These are phyloP conservation scores for Heliconius himera DNA, from an alignment of 1,140 invertebrate genomes.

Conservation along the genomic window DNA sequence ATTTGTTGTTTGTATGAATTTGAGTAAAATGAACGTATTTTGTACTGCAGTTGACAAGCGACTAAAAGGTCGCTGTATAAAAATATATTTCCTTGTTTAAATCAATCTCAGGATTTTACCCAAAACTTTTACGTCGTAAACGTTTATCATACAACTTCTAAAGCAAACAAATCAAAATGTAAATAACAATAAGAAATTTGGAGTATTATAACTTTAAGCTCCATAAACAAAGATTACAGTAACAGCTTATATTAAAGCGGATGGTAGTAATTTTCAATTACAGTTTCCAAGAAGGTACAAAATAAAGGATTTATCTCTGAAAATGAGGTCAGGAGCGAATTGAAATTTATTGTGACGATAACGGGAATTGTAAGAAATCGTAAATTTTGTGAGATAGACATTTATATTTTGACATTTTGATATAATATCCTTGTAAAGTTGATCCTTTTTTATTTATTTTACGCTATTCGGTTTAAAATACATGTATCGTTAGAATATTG, in stretches of 20 bases:
- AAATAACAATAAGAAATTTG: conserved; percentile 1
- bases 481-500: too few species aligned
- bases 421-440: neutral
- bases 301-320: conserved; percentile 47
- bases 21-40: too few species aligned
- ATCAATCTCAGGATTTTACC: too few species aligned
- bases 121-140: neutral
- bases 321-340: conserved; percentile 43
- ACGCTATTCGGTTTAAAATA: neutral
- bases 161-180: neutral
- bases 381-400: conserved; percentile 34
- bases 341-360: conserved; percentile 49
- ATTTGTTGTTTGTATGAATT: too few species aligned
- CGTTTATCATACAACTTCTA: neutral
- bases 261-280: conserved; percentile 43
- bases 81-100: too few species aligned
- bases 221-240: conserved; percentile 5
- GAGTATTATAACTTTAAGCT: neutral
- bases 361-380: conserved; percentile 33
- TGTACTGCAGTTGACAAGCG: too few species aligned
- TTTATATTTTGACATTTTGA: conserved; percentile 37
- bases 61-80: too few species aligned
- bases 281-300: conserved; percentile 30
- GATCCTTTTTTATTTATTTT: neutral
- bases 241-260: conserved; percentile 4